These are phyloP conservation scores for Caenorhabditis sp. DNA, from an alignment of 2,888 invertebrate genomes.

Conservation along the genomic window DNA sequence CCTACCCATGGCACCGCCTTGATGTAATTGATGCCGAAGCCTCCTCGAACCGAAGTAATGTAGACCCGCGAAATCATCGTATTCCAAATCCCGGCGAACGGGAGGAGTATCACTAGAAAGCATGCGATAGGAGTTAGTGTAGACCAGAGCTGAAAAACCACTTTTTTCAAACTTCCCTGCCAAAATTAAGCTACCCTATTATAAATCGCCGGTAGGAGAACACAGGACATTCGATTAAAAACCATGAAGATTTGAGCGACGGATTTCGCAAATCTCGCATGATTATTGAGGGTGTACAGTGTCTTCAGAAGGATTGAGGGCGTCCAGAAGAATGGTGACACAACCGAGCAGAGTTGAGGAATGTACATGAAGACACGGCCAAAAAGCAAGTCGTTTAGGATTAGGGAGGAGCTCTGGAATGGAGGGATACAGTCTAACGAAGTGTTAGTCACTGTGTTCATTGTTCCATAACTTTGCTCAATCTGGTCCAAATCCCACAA, in stretches of 20 bases:
- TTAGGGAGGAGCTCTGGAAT: slow-evolving; percentile 9
- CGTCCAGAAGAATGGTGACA: slow-evolving; percentile 35
- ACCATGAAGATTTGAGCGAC: slow-evolving; percentile 43
- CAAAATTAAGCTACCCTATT: neutral
- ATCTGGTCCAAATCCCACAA: neutral
- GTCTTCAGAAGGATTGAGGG: slow-evolving; percentile 21
- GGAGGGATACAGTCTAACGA: too few species aligned
- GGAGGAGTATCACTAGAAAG: neutral
- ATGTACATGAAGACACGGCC: slow-evolving; percentile 19
- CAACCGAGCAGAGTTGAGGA: slow-evolving; percentile 8
- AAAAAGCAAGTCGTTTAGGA: neutral
- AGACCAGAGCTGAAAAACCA: neutral
- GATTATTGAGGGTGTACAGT: neutral
- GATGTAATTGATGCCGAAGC: neutral
- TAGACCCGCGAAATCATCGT: neutral
- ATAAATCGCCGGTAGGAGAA: slow-evolving; percentile 4
- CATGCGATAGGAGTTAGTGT: neutral
- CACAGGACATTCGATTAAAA: slow-evolving; percentile 33
- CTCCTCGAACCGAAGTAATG: neutral
- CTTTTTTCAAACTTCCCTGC: neutral
- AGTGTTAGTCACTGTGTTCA: too few species aligned
- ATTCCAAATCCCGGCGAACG: slow-evolving; percentile 11
- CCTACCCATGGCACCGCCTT: slow-evolving; percentile 13
- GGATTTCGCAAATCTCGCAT: slow-evolving; percentile 38
- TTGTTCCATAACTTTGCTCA: neutral